Base-by-base conservation (phyloP, 2,888 invertebrate species). In the Anorthoa munda region DNA sequence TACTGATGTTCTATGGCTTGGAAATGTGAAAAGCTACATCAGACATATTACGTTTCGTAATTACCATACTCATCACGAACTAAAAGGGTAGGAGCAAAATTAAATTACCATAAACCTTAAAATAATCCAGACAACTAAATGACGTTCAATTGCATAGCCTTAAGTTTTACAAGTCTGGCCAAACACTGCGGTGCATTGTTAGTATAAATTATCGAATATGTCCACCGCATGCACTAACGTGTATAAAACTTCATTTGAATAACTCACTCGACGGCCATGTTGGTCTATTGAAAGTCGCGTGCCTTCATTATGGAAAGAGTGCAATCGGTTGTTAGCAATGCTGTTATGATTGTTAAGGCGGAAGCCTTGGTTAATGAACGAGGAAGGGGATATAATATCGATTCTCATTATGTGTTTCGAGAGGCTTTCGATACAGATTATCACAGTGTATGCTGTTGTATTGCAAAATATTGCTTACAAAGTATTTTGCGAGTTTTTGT, bases 171-270 rank as follows among this genome's bases (percentile, higher is more conserved):
- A 80, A 82, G 72, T 60, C 78, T 59, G 50, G 75, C 75, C 21
- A 76, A 64, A 67, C 77, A 79, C 86, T 76, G 80, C 86, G 87
- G 85, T 88, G 90, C 88, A 89, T 85, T 84, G 86, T 84, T 77
- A 86, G 91, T 91, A 92, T 93, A 94, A 93, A 93, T 94, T 93
- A 94, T 93, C 90, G 90, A 94, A 93, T 93, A 93, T 89, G 92
- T 93, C 93, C 89, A 79, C 87, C 79, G 71, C 85, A 84, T 78
- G 85, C 88, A 85, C 85, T 86, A 89, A 91, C 89, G 89, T 88
- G 91, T 91, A 91, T 92, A 90, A 92, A 91, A 92, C 91, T 93
- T 90, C 89, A 92, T 93, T 92, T 92, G 90, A 92, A 93, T 92
- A 92, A 91, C 89, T 90, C 85, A 89, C 87, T 87, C 85, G 89